Evolutionary conservation across 1,140 invertebrate species (phyloP), one percentile per base, ranked within the genome.

Genomic region (Heliconius eleuchia): DNA sequence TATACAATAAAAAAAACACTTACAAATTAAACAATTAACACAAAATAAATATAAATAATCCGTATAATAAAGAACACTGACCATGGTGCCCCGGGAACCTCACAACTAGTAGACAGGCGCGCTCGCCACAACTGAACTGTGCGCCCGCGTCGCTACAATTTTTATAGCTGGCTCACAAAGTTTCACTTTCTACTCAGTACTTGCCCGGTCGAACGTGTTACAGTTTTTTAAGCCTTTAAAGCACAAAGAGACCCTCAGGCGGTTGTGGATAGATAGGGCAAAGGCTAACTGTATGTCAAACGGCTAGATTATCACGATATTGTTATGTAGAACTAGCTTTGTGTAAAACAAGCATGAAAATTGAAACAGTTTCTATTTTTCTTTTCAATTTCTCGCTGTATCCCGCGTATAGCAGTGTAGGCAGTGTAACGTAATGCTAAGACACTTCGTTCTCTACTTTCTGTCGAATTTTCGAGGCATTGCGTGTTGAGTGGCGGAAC

Each of bases 161-260:
- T 93, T 92, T 94, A 94, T 93, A 94, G 87, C 87, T 87, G 86
- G 82, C 86, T 88, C 86, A 84, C 86, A 79, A 83, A 86, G 90
- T 92, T 92, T 94, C 92, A 93, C 91, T 93, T 93, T 94, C 91
- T 92, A 92, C 89, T 86, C 80, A 79, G 60, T 66, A 66, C 60
- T 66, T 16, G 86, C 87, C 89, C 86, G 86, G 87, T 90, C 85
- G 73, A 84, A 87, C 88, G 76, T 89, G 90, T 88, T 89, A 89
- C 85, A 92, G 89, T 90, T 94, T 91, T 93, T 92, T 87, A 89
- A 73, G 79, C 83, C 86, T 87, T 88, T 87, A 88, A 88, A 83
- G 86, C 87, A 93, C 89, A 91, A 83, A 81, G 80, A 78, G 13
- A 46, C 81, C 82, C 82, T 80, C 75, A 9, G 46, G 66, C 39